A percentile compares a stretch with the other conserved stretches of the same genome.
phyloP scores from a whole-genome alignment of 1,140 invertebrate species.

The Pteromalus puparum region DNA sequence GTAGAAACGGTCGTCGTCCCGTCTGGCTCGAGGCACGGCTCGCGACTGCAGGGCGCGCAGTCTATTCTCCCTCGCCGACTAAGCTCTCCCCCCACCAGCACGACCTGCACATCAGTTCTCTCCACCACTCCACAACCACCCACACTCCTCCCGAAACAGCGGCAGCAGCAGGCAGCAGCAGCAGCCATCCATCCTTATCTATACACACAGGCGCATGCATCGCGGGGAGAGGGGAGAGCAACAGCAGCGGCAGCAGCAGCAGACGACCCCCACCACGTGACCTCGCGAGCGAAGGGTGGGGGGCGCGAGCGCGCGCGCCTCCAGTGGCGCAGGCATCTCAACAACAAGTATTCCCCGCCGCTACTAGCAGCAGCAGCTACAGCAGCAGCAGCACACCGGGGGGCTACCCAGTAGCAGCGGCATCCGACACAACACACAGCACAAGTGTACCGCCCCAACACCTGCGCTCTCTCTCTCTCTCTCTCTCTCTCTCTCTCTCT shows the following conservation, averaged over 20 bases:
- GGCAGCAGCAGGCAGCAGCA: slow-evolving; percentile 16
- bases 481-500: slow-evolving; percentile 12
- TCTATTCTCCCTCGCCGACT: slow-evolving; percentile 20
- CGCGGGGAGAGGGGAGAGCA: not conserved
- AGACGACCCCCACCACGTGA: slow-evolving; percentile 53
- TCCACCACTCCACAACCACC: slow-evolving; percentile 35
- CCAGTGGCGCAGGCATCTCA: slow-evolving; percentile 66
- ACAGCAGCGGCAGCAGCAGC: not conserved
- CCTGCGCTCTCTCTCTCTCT: slow-evolving; percentile 33
- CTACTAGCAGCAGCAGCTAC: not conserved
- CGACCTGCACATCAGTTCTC: not conserved
- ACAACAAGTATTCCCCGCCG: slow-evolving; percentile 70
- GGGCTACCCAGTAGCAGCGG: slow-evolving; percentile 65
- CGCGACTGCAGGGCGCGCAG: slow-evolving; percentile 34
- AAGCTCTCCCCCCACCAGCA: not conserved
- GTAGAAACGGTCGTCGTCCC: slow-evolving; percentile 30
- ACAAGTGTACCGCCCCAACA: slow-evolving; percentile 50
- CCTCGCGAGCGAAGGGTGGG: slow-evolving; percentile 51
- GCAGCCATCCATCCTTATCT: not conserved
- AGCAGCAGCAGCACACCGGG: not conserved
- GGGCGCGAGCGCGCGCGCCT: slow-evolving; percentile 51
- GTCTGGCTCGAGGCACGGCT: slow-evolving; percentile 53
- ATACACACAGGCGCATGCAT: not conserved
- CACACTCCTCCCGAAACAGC: slow-evolving; percentile 28
- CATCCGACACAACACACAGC: slow-evolving; percentile 73